Evolutionary conservation across 2,888 invertebrate genomes (phyloP).

Genomic region (Heliconius aoede): DNA sequence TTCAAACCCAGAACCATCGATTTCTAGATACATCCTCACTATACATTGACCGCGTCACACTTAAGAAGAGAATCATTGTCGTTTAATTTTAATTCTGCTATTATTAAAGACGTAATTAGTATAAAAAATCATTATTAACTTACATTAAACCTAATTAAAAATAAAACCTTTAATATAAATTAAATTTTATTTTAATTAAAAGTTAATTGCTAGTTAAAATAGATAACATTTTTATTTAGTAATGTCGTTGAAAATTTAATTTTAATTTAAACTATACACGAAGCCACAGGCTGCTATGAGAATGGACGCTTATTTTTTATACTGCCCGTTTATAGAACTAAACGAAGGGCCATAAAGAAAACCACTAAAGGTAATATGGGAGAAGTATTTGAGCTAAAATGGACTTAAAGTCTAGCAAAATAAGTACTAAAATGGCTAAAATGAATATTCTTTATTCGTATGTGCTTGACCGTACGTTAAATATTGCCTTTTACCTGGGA

Average conservation of each 20-base stretch:
- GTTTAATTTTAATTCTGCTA: no score
- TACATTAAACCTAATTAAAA: no score
- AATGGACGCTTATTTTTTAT: slow-evolving; percentile 52
- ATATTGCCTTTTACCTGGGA: slow-evolving; percentile 58
- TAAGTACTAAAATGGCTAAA: slow-evolving; percentile 45
- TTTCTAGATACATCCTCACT: no score
- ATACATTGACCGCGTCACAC: no score
- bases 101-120: no score
- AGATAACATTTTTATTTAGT: background rate
- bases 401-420: background rate
- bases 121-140: no score
- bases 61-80: no score
- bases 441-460: slow-evolving; percentile 44
- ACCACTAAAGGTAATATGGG: slow-evolving; percentile 44
- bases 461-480: slow-evolving; percentile 55
- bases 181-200: background rate
- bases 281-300: slow-evolving; percentile 44
- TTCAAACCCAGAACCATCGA: no score
- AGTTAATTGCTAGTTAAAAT: background rate
- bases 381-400: slow-evolving; percentile 19
- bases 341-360: slow-evolving; percentile 48
- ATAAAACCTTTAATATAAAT: background rate
- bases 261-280: slow-evolving; percentile 46
- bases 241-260: slow-evolving; percentile 41
- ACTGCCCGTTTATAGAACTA: slow-evolving; percentile 46